A percentile compares a stretch with the other conserved stretches of the same genome.
Conservation (phyloP, 2,113 vertebrate genomes). For the Lethenteron camtschaticum region DNA sequence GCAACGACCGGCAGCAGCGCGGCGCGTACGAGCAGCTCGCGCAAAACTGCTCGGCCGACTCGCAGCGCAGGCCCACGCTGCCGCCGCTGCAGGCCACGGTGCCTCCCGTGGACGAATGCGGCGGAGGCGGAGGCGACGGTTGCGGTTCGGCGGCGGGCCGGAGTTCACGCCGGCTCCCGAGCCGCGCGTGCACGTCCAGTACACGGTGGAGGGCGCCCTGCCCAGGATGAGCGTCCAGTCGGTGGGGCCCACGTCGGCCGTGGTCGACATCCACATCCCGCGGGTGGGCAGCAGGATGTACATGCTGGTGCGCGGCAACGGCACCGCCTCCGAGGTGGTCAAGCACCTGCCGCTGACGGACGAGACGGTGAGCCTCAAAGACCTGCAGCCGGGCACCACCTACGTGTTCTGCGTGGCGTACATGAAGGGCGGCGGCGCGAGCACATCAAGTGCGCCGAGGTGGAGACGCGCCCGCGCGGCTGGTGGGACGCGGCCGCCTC, state of each 20-base stretch:
- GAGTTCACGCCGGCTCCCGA: constrained; percentile 44
- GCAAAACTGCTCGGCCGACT: constrained; percentile 60
- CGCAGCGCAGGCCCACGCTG: constrained; percentile 19
- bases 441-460: constrained; percentile 79
- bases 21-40: constrained; percentile 61
- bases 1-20: constrained; percentile 66
- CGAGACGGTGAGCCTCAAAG: constrained; percentile 45
- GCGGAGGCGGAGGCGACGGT: constrained; percentile 31
- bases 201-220: constrained; percentile 33
- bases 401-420: constrained; percentile 87
- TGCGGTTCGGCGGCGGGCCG: constrained; percentile 61
- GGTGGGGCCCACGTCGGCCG: constrained; percentile 45
- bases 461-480: constrained; percentile 44
- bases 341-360: constrained; percentile 62
- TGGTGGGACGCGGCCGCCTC: constrained; percentile 38
- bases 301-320: constrained; percentile 62
- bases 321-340: constrained; percentile 40
- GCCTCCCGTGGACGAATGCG: constrained; percentile 40
- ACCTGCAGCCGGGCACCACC: constrained; percentile 57
- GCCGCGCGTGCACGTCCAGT: constrained; percentile 42
- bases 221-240: constrained; percentile 61
- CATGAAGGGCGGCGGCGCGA: constrained; percentile 58
- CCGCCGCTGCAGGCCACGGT: constrained; percentile 33
- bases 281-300: constrained; percentile 90
- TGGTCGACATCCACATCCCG: constrained; percentile 63